Evolutionary conservation across 2,888 invertebrate species (phyloP), one percentile per base, ranked within the genome.

Genomic region (Spodoptera littoralis): DNA sequence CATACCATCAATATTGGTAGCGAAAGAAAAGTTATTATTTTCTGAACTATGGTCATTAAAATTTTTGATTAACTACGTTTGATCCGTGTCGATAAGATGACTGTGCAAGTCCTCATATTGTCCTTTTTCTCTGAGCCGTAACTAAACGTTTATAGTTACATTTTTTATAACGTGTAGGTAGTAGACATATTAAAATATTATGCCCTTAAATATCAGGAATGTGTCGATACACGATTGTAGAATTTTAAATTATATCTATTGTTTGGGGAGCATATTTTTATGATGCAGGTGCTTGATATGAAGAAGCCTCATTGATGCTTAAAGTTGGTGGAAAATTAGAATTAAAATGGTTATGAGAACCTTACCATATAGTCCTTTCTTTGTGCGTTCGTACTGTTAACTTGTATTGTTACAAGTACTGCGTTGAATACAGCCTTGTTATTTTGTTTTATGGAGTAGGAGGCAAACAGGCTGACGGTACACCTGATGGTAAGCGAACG

Each of bases 21-120:
- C 86, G 77, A 84, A 86, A 87, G 90, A 88, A 88, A 93, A 89
- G 92, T 93, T 94, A 94, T 94, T 94, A 94, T 94, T 93, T 94
- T 94, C 90, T 90, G 92, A 92, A 90, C 92, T 93, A 92, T 93
- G 93, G 93, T 94, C 93, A 94, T 94, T 94, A 94, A 94, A 94
- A 94, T 93, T 93, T 93, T 92, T 94, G 94, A 94, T 94, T 94
- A 94, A 92, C 92, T 86, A 90, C 93, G 89, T 93, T 92, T 90
- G 92, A 92, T 91, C 91, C 93, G 91, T 92, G 90, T 92, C 94
- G 94, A 93, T 91, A 86, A 87, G 90, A 91, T 94, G 94, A 94
- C 93, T 86, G 73, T 79, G 92, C 94, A 90, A 89, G 84, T 90
- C 85, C 85, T 77, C 77, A 85, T 85, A 85, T 90, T 90, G 89